Percentiles rank a stretch among this genome's conserved stretches.
Evolutionary conservation across 1,140 invertebrate genomes (phyloP).

Genomic region (Pogonognathellus flavescens): DNA sequence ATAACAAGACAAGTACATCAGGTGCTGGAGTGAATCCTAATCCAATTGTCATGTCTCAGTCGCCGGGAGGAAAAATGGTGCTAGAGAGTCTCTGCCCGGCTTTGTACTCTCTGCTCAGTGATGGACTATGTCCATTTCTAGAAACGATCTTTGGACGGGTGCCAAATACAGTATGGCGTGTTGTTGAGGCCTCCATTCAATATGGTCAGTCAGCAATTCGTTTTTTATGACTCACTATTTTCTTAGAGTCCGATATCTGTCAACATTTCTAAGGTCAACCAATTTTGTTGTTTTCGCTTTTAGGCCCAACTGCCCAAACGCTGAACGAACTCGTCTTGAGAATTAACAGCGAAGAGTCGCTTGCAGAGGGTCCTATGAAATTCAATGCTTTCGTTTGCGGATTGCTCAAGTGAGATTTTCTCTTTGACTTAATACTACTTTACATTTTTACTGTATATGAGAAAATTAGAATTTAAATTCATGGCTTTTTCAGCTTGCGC

Average conservation of each 20-base stretch:
- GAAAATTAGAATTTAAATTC: conserved; percentile 10
- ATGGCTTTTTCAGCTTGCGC: conserved; percentile 75
- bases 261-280: conserved; percentile 52
- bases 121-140: conserved; percentile 84
- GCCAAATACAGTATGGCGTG: conserved; percentile 89
- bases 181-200: conserved; percentile 88
- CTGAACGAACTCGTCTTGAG: conserved; percentile 87
- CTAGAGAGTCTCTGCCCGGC: conserved; percentile 82
- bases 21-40: conserved; percentile 49
- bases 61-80: conserved; percentile 76
- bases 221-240: conserved; percentile 29
- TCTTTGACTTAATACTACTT: conserved; percentile 4
- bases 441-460: neutral
- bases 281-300: conserved; percentile 58
- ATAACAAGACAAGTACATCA: conserved; percentile 32
- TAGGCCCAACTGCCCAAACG: conserved; percentile 84
- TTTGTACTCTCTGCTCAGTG: conserved; percentile 85
- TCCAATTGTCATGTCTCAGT: conserved; percentile 70
- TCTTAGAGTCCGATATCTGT: neutral
- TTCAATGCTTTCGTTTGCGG: conserved; percentile 92
- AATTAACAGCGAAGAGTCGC: conserved; percentile 85
- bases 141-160: conserved; percentile 89
- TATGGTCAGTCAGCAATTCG: conserved; percentile 74
- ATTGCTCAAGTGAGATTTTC: conserved; percentile 82
- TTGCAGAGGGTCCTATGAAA: conserved; percentile 87